Conservation (phyloP, 2,797 vertebrate genomes). For the Brachyrhaphis roseni region DNA sequence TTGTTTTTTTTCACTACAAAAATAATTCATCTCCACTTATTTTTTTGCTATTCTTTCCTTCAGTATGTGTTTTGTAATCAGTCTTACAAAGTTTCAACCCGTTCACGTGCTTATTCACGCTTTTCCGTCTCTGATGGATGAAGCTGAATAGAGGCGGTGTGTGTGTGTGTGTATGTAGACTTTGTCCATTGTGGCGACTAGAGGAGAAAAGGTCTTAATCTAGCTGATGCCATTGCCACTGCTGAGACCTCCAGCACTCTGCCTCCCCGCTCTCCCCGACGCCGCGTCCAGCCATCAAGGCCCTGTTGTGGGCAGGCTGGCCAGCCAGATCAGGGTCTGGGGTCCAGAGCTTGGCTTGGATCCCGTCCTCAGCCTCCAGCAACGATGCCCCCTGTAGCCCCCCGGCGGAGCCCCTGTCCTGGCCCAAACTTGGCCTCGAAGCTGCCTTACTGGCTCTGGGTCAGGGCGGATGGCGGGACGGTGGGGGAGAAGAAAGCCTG, state of each 20-base stretch:
- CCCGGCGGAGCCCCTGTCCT: constrained; percentile 65
- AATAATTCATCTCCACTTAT: constrained; percentile 68
- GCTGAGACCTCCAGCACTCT: constrained; percentile 73
- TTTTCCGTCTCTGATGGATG: constrained; percentile 70
- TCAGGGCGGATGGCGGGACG: constrained; percentile 67
- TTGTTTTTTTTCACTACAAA: constrained; percentile 46
- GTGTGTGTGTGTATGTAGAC: constrained; percentile 43
- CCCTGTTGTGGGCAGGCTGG: constrained; percentile 73
- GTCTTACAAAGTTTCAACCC: constrained; percentile 61
- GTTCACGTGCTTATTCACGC: constrained; percentile 79
- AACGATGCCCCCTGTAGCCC: constrained; percentile 54
- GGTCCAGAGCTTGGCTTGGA: constrained; percentile 77
- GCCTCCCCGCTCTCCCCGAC: constrained; percentile 67
- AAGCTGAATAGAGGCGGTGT: constrained; percentile 63
- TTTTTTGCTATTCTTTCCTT: constrained; percentile 66
- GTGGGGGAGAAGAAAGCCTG: constrained; percentile 65
- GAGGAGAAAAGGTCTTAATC: constrained; percentile 81
- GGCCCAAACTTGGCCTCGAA: constrained; percentile 68
- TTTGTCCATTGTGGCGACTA: constrained; percentile 71
- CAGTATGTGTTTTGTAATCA: constrained; percentile 61
- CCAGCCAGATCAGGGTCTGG: constrained; percentile 70
- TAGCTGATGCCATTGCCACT: constrained; percentile 75
- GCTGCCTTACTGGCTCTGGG: constrained; percentile 71
- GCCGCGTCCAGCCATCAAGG: constrained; percentile 69
- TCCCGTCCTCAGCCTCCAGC: constrained; percentile 72